Conservation (phyloP, 2,797 vertebrate genomes). For the Columba guinea region DNA sequence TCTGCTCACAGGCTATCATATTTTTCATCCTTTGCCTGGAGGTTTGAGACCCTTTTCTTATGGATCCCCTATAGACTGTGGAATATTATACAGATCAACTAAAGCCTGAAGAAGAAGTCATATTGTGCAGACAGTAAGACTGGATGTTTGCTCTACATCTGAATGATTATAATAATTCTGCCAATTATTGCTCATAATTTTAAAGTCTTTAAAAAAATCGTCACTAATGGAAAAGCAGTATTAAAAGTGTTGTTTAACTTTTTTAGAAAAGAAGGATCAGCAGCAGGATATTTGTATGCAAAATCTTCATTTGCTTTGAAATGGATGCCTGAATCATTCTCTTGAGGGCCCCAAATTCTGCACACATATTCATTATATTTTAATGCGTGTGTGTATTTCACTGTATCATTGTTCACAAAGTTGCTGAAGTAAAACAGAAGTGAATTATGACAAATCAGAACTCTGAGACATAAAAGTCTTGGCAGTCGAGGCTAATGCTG, state of each 20-base stretch:
- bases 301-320: slow-evolving; percentile 37
- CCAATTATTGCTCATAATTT: neutral
- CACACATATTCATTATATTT: slow-evolving; percentile 1
- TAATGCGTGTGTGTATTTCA: neutral
- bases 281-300: slow-evolving; percentile 16
- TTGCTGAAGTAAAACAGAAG: neutral
- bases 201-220: neutral
- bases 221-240: neutral
- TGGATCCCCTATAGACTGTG: neutral
- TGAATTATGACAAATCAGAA: slow-evolving; percentile 29
- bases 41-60: neutral
- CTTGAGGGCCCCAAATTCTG: slow-evolving; percentile 24
- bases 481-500: neutral
- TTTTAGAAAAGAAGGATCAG: slow-evolving; percentile 20
- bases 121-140: neutral
- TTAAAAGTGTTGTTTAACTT: neutral
- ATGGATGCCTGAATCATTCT: slow-evolving; percentile 6
- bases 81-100: neutral
- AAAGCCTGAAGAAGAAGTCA: neutral
- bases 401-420: neutral
- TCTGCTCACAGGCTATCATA: neutral
- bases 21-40: neutral
- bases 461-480: slow-evolving; percentile 11
- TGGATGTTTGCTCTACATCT: neutral
- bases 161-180: neutral